Percentiles rank a stretch among this genome's conserved stretches.
Conservation (phyloP, 2,113 vertebrate species). For the Rhagologus leucostigma region DNA sequence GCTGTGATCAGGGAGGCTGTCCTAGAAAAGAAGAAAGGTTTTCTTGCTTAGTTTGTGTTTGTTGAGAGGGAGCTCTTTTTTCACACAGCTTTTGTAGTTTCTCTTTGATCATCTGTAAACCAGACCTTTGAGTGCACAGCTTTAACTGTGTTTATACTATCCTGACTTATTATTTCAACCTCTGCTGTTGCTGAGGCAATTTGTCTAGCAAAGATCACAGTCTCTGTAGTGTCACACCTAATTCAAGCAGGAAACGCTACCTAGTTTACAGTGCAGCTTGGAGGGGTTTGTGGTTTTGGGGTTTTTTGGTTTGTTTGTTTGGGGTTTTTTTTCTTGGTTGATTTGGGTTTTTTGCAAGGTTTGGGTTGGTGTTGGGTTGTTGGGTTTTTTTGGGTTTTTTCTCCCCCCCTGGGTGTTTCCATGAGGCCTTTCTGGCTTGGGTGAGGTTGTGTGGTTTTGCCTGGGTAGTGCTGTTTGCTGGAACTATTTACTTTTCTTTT, state of each 20-base stretch:
- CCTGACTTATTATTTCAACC: background rate
- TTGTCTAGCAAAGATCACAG: background rate
- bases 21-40: background rate
- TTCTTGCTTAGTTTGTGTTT: background rate
- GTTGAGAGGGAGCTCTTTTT: background rate
- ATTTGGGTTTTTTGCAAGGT: background rate
- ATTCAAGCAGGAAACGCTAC: background rate
- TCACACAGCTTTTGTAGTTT: background rate
- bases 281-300: background rate
- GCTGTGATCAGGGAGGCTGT: background rate
- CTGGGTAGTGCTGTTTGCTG: background rate
- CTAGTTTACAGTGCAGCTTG: background rate
- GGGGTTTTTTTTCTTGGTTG: background rate
- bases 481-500: background rate
- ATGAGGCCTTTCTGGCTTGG: fast-evolving
- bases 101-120: background rate
- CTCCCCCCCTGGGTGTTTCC: background rate
- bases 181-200: background rate
- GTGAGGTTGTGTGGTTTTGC: background rate
- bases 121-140: background rate
- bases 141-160: background rate
- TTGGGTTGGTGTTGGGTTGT: background rate
- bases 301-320: background rate
- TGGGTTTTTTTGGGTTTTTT: too few species aligned
- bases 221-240: background rate